Base-by-base conservation (phyloP, 2,797 vertebrate genomes). In the Pangasius mekongensis region DNA sequence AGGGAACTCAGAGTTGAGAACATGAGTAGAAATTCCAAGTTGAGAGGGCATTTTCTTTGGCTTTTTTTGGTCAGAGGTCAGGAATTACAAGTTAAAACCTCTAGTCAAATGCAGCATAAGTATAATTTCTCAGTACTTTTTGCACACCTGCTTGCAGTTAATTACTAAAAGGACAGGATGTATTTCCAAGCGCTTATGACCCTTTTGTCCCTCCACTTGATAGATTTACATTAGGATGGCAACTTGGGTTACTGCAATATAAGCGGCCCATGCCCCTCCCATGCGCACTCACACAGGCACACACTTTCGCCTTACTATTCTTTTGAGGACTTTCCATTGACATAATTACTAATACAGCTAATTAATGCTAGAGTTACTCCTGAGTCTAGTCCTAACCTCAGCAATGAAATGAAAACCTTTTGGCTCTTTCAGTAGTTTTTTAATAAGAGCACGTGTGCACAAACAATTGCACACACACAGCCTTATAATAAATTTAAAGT, bases 211-310 rank as follows among this genome's bases (percentile, higher is more conserved):
- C 7, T 33, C 76, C 49, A 78, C 24, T 47, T 78, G 3, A 54
- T 52, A 54, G 49, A 18, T 47, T 54, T 78, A 78, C 8, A 78
- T 78, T 54, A 6, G 1, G 11, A 3, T 30, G 47, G 24, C 43
- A 76, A 30, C 74, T 9, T 69, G 16, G 27, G n/a, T 58, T 95
- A 93, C 96, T 95, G 96, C 95, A 96, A 94, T 96, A 94, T 93
- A 77, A 94, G 20, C 81, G 47, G 80, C 54, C 94, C 94, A 92
- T 94, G 93, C 94, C 95, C 94, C 94, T 93, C 89, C 92, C 93
- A 92, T 88, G 91, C 89, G 92, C 89, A 92, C 49, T 54, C 43
- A 47, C 39, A 24, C 36, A 54, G 3, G 3, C 5, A n/a, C 24
- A 30, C 11, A n/a, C 16, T 9, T 30, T 9, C 5, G 7, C 2